A percentile compares a stretch with the other conserved stretches of the same genome.
These are phyloP conservation scores for Archivesica marissinica DNA, from an alignment of 1,140 invertebrate genomes.

Conservation along the genomic window DNA sequence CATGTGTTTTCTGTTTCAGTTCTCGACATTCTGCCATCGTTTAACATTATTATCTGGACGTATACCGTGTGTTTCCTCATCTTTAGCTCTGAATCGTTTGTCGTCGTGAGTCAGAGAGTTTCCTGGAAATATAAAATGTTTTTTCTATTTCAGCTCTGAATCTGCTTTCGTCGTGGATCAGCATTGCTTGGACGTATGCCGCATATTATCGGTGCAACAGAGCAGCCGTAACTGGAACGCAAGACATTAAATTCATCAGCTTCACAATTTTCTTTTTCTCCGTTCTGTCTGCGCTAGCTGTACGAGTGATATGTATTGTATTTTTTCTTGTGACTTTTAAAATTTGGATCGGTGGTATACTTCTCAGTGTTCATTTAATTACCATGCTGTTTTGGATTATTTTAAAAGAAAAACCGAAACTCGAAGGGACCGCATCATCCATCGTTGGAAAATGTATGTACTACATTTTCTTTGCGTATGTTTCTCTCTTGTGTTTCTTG, in stretches of 20 bases:
- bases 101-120: neutral
- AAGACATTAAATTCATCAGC: slow-evolving; percentile 17
- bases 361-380: neutral
- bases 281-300: neutral
- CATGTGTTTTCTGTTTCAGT: neutral
- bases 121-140: neutral
- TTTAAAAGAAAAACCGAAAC: neutral
- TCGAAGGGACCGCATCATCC: neutral
- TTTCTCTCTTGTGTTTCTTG: slow-evolving; percentile 27
- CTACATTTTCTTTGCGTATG: slow-evolving; percentile 27
- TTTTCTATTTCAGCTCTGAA: slow-evolving; percentile 42
- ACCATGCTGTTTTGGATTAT: slow-evolving; percentile 22
- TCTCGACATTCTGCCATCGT: neutral
- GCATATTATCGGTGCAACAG: slow-evolving; percentile 31
- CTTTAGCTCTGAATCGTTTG: neutral
- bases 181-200: slow-evolving; percentile 29
- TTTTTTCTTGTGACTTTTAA: neutral
- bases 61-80: neutral
- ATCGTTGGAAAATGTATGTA: slow-evolving; percentile 28
- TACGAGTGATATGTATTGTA: slow-evolving; percentile 3
- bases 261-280: neutral
- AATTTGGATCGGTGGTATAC: neutral
- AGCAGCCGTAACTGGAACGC: neutral
- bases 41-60: neutral
- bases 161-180: slow-evolving; percentile 17